phyloP scores from a whole-genome alignment of 2,888 invertebrate species.

The Protodeltote pygarga region DNA sequence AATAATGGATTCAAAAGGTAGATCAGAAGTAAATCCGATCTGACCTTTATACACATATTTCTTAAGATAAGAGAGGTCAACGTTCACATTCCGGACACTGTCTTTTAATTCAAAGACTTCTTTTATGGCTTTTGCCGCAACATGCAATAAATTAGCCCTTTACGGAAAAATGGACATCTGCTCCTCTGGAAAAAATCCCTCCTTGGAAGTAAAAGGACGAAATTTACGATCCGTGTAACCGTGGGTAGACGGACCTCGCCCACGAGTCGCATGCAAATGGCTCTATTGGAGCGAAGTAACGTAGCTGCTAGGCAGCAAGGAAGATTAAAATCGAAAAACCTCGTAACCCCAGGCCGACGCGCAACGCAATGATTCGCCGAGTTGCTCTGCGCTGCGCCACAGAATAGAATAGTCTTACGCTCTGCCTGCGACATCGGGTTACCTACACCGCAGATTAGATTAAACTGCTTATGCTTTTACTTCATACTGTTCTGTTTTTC shows the following conservation, averaged over 20 bases:
- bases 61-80: conserved; percentile 64
- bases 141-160: conserved; percentile 83
- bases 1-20: conserved; percentile 36
- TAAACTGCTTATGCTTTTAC: too few relatives aligned
- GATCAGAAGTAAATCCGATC: conserved; percentile 34
- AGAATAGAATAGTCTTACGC: too few relatives aligned
- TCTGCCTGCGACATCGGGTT: conserved; percentile 6
- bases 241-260: conserved; percentile 81
- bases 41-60: conserved; percentile 31
- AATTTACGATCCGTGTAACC: conserved; percentile 84
- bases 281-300: conserved; percentile 76
- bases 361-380: background rate
- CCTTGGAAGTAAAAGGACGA: conserved; percentile 82
- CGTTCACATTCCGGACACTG: conserved; percentile 67
- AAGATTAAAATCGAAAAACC: conserved; percentile 76
- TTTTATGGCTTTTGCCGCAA: conserved; percentile 76
- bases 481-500: too few relatives aligned
- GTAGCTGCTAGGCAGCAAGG: conserved; percentile 63
- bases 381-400: background rate
- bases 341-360: conserved; percentile 54
- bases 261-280: conserved; percentile 84
- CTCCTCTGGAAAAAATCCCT: conserved; percentile 77
- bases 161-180: conserved; percentile 83
- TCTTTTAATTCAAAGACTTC: conserved; percentile 75
- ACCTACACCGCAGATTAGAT: conserved; percentile 9